phyloP scores from a whole-genome alignment of 2,797 vertebrate genomes.

The Xiphophorus birchmanni region DNA sequence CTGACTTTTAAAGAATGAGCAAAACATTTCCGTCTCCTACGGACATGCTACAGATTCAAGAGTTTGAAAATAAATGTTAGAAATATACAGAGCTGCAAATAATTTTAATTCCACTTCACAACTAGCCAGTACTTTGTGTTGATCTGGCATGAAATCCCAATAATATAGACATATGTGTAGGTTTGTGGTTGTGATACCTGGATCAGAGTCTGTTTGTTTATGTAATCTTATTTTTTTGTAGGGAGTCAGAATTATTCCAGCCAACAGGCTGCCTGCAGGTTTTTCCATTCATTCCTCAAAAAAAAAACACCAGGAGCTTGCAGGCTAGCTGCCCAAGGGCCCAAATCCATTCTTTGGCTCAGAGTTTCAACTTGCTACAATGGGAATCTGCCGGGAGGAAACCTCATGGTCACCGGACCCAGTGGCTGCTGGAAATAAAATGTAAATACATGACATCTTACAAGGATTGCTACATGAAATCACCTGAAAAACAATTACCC shows the following conservation, averaged over 20 bases:
- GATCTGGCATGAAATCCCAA: background rate
- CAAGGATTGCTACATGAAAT: slow-evolving; percentile 17
- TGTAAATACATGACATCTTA: slow-evolving; percentile 37
- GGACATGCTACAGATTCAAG: background rate
- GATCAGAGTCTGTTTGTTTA: slow-evolving; percentile 11
- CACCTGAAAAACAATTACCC: slow-evolving; percentile 1
- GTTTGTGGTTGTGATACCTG: slow-evolving; percentile 1
- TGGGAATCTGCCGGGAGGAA: slow-evolving; percentile 31
- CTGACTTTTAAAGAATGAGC: background rate
- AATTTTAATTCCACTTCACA: background rate
- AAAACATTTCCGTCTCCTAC: background rate
- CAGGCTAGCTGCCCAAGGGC: slow-evolving; percentile 20
- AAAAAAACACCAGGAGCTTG: slow-evolving; percentile 32
- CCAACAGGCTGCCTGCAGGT: slow-evolving; percentile 18
- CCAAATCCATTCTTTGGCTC: slow-evolving; percentile 22
- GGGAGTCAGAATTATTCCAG: slow-evolving; percentile 38
- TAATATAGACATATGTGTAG: background rate
- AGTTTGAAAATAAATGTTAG: background rate
- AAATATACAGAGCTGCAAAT: background rate
- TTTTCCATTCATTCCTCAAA: slow-evolving; percentile 37
- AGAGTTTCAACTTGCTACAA: slow-evolving; percentile 12
- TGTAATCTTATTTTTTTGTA: background rate
- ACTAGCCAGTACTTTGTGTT: background rate
- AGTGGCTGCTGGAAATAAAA: slow-evolving; percentile 40
- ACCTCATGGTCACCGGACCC: slow-evolving; percentile 33